Conservation (phyloP, 2,888 invertebrate genomes). For the Stenolophus ochropezus region DNA sequence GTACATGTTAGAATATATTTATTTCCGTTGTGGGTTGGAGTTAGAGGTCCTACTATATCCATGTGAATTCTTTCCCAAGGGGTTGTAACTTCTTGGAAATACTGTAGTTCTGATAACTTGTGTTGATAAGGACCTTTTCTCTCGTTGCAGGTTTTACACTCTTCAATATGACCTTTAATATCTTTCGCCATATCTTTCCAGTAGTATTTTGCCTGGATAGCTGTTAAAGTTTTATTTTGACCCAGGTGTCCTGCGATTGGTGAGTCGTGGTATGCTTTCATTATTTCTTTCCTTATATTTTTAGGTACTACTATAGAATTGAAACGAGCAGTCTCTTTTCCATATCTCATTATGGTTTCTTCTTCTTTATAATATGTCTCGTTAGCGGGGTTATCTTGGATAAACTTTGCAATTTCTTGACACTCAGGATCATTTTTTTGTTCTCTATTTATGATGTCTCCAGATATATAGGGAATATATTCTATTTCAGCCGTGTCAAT, state of each 20-base stretch:
- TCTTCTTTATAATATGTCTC: not conserved
- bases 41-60: slow-evolving; percentile 23
- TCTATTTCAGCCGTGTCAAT: slow-evolving; percentile 30
- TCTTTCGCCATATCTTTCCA: not conserved
- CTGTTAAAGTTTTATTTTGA: not conserved
- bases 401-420: not conserved
- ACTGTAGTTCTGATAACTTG: not conserved
- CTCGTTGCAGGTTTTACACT: not conserved
- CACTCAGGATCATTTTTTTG: slow-evolving; percentile 3
- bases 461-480: slow-evolving; percentile 18
- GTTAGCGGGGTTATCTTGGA: slow-evolving; percentile 9
- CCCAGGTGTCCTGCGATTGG: slow-evolving; percentile 15
- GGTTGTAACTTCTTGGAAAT: not conserved
- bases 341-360: not conserved
- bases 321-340: too few species aligned
- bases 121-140: slow-evolving; percentile 2
- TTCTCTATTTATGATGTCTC: not conserved
- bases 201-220: not conserved
- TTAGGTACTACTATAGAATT: slow-evolving; percentile 11
- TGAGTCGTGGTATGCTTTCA: slow-evolving; percentile 11
- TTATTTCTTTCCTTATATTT: not conserved
- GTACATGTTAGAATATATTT: slow-evolving; percentile 62
- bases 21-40: slow-evolving; percentile 47
- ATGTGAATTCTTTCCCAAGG: not conserved
- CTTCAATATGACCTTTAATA: not conserved